Percentiles rank a stretch among this genome's conserved stretches.
These are phyloP conservation scores for Temnothorax rugatulus DNA, from an alignment of 2,888 invertebrate species.

Conservation along the genomic window DNA sequence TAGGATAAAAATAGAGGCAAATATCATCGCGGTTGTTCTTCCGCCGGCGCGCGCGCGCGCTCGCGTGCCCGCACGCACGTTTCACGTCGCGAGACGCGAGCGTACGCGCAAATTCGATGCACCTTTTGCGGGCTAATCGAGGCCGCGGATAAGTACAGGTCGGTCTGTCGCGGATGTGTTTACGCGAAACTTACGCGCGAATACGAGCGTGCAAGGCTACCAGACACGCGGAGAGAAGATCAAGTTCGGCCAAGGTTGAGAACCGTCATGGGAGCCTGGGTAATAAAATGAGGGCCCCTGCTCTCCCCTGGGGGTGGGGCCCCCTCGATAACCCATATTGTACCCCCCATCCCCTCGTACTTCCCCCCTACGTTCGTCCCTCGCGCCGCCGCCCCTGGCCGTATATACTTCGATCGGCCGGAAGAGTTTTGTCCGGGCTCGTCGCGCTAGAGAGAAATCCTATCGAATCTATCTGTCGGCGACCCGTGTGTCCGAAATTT, in stretches of 20 bases:
- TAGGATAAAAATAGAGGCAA: slow-evolving; percentile 54
- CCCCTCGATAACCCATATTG: slow-evolving; percentile 86
- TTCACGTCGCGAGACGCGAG: neutral
- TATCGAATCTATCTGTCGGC: slow-evolving; percentile 66
- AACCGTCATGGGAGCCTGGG: slow-evolving; percentile 83
- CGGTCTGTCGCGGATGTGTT: slow-evolving; percentile 67
- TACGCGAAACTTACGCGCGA: slow-evolving; percentile 67
- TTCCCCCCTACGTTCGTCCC: slow-evolving; percentile 74
- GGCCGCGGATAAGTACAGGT: slow-evolving; percentile 56
- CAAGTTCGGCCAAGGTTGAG: slow-evolving; percentile 81
- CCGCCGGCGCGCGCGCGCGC: neutral
- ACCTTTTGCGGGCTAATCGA: slow-evolving; percentile 48
- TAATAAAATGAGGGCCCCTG: slow-evolving; percentile 86
- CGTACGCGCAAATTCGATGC: neutral
- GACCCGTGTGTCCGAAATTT: slow-evolving; percentile 76
- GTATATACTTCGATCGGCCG: slow-evolving; percentile 85
- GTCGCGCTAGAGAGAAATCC: slow-evolving; percentile 82
- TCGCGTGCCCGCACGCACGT: slow-evolving; percentile 2
- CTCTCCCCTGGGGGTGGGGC: slow-evolving; percentile 85
- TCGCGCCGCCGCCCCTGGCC: slow-evolving; percentile 84
- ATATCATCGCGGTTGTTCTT: slow-evolving; percentile 64
- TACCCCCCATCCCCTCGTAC: slow-evolving; percentile 81
- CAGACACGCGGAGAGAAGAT: slow-evolving; percentile 43
- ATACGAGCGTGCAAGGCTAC: slow-evolving; percentile 33
- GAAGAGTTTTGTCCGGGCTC: slow-evolving; percentile 83